A percentile compares a stretch with the other conserved stretches of the same genome.
These are phyloP conservation scores for Azemiops feae DNA, from an alignment of 2,113 vertebrate species.

Conservation along the genomic window DNA sequence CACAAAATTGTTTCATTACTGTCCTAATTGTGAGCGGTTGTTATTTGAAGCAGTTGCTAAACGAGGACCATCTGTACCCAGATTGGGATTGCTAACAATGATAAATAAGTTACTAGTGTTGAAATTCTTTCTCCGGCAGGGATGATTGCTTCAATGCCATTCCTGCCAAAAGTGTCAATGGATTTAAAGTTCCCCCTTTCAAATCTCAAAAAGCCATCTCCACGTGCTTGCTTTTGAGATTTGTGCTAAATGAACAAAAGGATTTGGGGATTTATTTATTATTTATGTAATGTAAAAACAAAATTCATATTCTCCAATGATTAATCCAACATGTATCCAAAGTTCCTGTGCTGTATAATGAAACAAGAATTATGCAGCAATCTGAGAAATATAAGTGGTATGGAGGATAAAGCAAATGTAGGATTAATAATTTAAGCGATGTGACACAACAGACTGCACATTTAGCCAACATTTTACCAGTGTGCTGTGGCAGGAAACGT, in stretches of 20 bases:
- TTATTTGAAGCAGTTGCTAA: neutral
- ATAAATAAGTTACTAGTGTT: neutral
- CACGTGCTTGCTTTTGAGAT: neutral
- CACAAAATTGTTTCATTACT: neutral
- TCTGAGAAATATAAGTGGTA: conserved; percentile 35
- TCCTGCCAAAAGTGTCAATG: neutral
- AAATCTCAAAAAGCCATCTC: neutral
- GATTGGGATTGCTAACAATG: neutral
- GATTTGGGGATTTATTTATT: neutral
- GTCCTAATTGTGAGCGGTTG: neutral
- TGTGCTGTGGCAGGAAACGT: conserved; percentile 1
- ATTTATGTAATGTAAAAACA: neutral
- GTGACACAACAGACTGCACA: neutral
- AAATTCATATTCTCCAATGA: neutral
- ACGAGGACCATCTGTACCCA: neutral
- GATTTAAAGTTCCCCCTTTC: neutral
- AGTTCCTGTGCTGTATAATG: conserved; percentile 36
- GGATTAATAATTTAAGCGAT: conserved; percentile 6
- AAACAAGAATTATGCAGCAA: conserved; percentile 42
- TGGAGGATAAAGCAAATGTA: conserved; percentile 31
- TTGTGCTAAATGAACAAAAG: neutral
- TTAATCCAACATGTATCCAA: conserved; percentile 25
- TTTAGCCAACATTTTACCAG: conserved; percentile 11
- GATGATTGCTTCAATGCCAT: neutral
- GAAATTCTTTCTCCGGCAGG: neutral